A percentile compares a stretch with the other conserved stretches of the same genome.
Evolutionary conservation across 2,797 vertebrate genomes (phyloP).

Genomic region (Alca torda): DNA sequence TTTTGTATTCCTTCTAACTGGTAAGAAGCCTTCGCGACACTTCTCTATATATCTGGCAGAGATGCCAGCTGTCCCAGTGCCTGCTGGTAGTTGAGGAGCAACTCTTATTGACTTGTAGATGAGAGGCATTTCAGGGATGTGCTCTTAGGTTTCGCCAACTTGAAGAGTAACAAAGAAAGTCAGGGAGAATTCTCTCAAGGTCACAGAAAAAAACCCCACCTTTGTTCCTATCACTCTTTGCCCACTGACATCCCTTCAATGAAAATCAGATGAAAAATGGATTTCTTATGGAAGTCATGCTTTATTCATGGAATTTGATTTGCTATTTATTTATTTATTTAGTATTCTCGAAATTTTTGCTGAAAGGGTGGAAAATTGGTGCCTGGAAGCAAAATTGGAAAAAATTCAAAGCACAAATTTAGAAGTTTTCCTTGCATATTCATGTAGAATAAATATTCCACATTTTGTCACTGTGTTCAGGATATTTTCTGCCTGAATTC

Average conservation of each 20-base stretch:
- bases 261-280: not conserved
- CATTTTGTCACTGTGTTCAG: not conserved
- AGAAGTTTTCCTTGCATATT: not conserved
- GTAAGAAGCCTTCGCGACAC: not conserved
- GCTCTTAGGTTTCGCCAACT: not conserved
- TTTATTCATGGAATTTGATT: not conserved
- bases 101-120: not conserved
- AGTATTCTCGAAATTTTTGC: not conserved
- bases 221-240: not conserved
- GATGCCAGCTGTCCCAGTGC: not conserved
- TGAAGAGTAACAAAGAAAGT: not conserved
- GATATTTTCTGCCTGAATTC: conserved; percentile 16
- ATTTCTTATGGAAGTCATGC: not conserved
- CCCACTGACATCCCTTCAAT: not conserved
- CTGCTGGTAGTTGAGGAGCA: not conserved
- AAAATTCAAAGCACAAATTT: not conserved
- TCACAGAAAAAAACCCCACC: not conserved
- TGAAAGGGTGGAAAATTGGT: not conserved
- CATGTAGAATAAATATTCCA: not conserved
- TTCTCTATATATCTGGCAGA: not conserved
- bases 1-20: not conserved
- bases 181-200: not conserved
- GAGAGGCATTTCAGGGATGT: not conserved
- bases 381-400: not conserved
- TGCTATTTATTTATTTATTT: not conserved